Evolutionary conservation across 64 coral and sea anemone genomes (phyloP).

Genomic region (Catalaphyllia jardinei): DNA sequence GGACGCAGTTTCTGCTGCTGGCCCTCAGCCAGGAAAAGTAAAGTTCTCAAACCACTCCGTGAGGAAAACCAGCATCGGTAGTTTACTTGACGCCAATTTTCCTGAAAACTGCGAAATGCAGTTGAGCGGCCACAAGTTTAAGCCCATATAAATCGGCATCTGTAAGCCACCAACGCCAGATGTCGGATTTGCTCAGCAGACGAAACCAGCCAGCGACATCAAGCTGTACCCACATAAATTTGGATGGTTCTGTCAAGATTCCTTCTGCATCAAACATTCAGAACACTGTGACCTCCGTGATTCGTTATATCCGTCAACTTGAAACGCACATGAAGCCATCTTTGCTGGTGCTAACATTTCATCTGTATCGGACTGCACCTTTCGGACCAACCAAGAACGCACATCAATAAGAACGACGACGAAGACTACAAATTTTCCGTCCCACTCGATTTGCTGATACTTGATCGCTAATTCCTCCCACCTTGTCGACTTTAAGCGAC

Average conservation of each 20-base stretch:
- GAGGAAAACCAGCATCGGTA: constrained; percentile 38
- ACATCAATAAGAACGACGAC: no score
- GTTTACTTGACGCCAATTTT: constrained; percentile 13
- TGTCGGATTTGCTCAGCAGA: no score
- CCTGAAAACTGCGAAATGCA: constrained; percentile 40
- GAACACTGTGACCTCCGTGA: neutral
- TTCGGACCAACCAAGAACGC: no score
- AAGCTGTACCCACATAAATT: no score
- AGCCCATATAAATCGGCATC: no score
- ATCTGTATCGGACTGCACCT: no score
- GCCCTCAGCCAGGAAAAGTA: neutral
- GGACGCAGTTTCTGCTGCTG: neutral
- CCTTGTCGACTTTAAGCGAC: neutral
- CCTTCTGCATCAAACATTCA: neutral
- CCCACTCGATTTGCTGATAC: neutral
- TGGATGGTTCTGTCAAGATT: no score
- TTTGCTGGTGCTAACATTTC: no score
- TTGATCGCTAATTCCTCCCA: neutral
- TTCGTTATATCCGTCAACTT: neutral
- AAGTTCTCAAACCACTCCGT: constrained; percentile 35
- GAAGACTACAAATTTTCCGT: neutral
- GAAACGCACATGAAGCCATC: neutral
- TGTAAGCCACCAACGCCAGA: no score
- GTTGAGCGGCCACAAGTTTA: constrained; percentile 5
- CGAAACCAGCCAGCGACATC: no score